Percentiles rank a stretch among this genome's conserved stretches.
phyloP scores from a whole-genome alignment of 2,113 vertebrate genomes.

The Paedocypris sp. region DNA sequence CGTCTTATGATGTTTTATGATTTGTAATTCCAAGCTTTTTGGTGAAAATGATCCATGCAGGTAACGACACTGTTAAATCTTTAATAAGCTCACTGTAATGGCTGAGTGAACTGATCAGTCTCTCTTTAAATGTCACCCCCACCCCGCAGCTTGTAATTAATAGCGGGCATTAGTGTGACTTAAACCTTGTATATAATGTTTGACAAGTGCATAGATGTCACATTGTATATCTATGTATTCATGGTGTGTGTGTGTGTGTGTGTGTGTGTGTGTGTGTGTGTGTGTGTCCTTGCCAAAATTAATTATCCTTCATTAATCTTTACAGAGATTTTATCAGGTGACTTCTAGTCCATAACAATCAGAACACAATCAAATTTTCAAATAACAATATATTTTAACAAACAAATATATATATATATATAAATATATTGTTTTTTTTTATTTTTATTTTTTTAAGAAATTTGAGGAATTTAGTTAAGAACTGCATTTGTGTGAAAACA shows the following conservation, averaged over 20 bases:
- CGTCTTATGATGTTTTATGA: no score
- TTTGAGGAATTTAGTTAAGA: no score
- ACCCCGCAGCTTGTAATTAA: conserved; percentile 24
- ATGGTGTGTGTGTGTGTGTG: neutral
- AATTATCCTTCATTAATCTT: neutral
- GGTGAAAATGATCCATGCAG: neutral
- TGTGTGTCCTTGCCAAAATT: neutral
- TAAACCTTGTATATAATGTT: conserved; percentile 4
- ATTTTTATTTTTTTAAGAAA: no score
- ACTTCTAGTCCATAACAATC: neutral
- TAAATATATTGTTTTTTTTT: no score
- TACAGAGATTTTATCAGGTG: neutral
- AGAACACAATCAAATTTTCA: neutral
- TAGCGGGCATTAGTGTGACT: conserved; percentile 18
- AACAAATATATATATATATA: no score
- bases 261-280: no score
- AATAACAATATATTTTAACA: no score
- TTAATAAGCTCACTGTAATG: conserved; percentile 17
- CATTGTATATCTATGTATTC: neutral
- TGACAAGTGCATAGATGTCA: conserved; percentile 1
- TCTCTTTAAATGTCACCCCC: conserved; percentile 23
- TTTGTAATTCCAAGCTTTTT: neutral
- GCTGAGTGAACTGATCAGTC: conserved; percentile 1
- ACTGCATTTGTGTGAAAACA: no score
- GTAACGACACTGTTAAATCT: conserved; percentile 13